Conservation (phyloP, 2,888 invertebrate species). For the Thysanoteuthis rhombus region DNA sequence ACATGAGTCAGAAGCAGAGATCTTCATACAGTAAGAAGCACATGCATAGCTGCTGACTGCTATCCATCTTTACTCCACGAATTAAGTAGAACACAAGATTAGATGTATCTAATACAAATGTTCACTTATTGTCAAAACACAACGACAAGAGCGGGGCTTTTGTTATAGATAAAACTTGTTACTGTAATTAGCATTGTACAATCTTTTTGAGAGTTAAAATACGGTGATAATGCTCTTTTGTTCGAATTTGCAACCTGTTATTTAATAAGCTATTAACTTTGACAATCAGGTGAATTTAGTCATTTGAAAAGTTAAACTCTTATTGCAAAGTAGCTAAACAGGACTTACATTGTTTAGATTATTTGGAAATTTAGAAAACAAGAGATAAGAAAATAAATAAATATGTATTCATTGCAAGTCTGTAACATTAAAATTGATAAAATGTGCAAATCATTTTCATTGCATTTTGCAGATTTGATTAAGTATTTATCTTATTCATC, state of each 20-base stretch:
- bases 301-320: background rate
- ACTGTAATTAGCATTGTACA: background rate
- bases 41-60: background rate
- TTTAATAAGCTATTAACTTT: slow-evolving; percentile 1
- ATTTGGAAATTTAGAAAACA: background rate
- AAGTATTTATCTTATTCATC: background rate
- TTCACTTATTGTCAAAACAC: background rate
- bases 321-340: background rate
- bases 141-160: background rate
- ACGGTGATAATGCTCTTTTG: slow-evolving; percentile 12
- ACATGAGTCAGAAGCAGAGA: background rate
- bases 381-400: background rate
- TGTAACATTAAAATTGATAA: background rate
- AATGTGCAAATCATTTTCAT: background rate
- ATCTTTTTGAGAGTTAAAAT: background rate
- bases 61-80: background rate
- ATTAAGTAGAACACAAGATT: background rate
- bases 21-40: background rate
- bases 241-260: background rate
- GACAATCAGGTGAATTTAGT: background rate
- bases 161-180: background rate
- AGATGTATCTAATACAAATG: background rate
- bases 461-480: background rate
- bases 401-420: background rate
- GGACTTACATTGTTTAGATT: background rate